Evolutionary conservation across 2,888 invertebrate genomes (phyloP).

Genomic region (Chouioia cunea): DNA sequence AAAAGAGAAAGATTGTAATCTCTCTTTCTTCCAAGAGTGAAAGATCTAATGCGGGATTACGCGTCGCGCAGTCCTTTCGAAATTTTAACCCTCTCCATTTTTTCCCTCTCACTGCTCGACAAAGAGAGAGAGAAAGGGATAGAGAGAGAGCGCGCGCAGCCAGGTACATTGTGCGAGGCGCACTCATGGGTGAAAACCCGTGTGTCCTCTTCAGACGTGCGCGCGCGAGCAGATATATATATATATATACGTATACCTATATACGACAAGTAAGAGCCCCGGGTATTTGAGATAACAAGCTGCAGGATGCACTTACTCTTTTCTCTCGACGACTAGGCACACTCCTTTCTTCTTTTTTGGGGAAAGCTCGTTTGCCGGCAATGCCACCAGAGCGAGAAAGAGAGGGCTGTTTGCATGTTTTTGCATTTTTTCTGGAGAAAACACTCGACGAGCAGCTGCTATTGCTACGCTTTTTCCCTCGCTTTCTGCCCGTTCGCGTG

Average conservation of each 20-base stretch:
- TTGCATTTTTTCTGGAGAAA: constrained; percentile 27
- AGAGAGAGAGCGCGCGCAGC: constrained; percentile 16
- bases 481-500: no score
- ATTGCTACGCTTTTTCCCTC: no score
- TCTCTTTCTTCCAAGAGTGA: constrained; percentile 38
- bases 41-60: constrained; percentile 47
- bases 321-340: constrained; percentile 8
- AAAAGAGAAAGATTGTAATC: constrained; percentile 42
- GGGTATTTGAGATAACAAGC: constrained; percentile 47
- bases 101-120: constrained; percentile 38
- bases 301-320: constrained; percentile 48
- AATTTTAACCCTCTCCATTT: constrained; percentile 44
- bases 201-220: constrained; percentile 26
- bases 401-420: constrained; percentile 36
- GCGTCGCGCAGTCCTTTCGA: constrained; percentile 34
- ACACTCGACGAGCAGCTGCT: constrained; percentile 11
- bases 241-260: no score
- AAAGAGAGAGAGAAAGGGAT: constrained; percentile 31
- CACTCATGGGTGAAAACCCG: constrained; percentile 45
- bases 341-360: constrained; percentile 19
- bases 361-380: constrained; percentile 45
- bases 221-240: constrained; percentile 35
- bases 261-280: neutral
- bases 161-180: constrained; percentile 9
- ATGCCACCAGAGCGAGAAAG: constrained; percentile 32